Percentiles rank a stretch among this genome's conserved stretches.
phyloP scores from a whole-genome alignment of 2,797 vertebrate genomes.

The Australoheros facetus region DNA sequence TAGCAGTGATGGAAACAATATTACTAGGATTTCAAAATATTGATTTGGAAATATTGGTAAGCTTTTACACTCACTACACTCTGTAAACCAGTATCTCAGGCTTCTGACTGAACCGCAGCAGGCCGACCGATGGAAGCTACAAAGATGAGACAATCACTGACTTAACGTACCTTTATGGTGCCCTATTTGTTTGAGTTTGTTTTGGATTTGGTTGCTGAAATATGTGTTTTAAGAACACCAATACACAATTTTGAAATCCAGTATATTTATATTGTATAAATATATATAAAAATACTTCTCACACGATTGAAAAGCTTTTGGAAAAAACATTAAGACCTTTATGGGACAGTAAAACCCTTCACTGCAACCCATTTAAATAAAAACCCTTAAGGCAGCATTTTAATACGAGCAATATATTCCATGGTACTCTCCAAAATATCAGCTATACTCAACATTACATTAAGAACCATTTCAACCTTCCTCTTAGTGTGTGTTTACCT shows the following conservation, averaged over 20 bases:
- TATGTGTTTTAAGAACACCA: neutral
- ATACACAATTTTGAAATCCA: neutral
- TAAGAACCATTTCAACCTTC: neutral
- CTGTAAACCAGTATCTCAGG: neutral
- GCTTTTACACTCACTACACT: neutral
- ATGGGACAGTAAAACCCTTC: conserved; percentile 3
- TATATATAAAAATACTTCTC: neutral
- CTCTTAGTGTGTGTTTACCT: neutral
- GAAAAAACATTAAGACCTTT: neutral
- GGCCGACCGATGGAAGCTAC: neutral
- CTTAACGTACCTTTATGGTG: neutral
- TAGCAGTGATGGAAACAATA: neutral
- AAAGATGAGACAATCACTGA: neutral
- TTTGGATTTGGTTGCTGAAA: neutral
- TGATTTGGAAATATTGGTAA: conserved; percentile 28
- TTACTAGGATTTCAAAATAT: conserved; percentile 23
- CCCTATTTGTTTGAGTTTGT: neutral
- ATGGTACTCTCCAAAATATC: neutral
- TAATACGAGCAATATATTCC: neutral
- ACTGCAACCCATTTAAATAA: neutral
- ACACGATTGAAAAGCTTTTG: neutral
- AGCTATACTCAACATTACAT: neutral
- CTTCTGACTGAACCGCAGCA: neutral
- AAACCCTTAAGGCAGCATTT: neutral
- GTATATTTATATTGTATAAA: neutral